A percentile compares a stretch with the other conserved stretches of the same genome.
Conservation (phyloP, 1,140 invertebrate genomes). For the Kradibia gibbosae region DNA sequence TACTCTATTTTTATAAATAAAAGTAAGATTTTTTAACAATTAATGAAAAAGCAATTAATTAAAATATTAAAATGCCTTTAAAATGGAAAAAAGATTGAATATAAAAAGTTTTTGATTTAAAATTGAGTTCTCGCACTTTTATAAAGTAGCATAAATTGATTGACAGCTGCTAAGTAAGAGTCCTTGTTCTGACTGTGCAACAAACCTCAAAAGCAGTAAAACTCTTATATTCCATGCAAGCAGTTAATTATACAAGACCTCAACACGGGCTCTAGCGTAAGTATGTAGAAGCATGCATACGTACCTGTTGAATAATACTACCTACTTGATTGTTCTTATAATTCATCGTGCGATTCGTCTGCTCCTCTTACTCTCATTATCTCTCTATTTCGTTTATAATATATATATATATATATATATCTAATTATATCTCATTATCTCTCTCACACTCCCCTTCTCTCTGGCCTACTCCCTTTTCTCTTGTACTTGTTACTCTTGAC, state of each 20-base stretch:
- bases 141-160: conserved; percentile 11
- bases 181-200: background rate
- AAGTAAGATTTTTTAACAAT: no score
- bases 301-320: conserved; percentile 46
- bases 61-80: no score
- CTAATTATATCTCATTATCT: background rate
- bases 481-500: background rate
- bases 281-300: background rate
- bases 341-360: background rate
- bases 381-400: no score
- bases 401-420: no score
- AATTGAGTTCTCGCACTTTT: background rate
- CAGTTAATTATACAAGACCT: conserved; percentile 20
- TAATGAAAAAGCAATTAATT: no score
- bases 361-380: background rate
- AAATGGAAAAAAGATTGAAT: no score
- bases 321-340: conserved; percentile 10
- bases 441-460: background rate
- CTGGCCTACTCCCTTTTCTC: background rate
- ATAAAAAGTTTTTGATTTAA: no score
- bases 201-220: conserved; percentile 32
- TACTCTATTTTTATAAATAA: no score
- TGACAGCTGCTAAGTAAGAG: conserved; percentile 4
- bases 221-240: conserved; percentile 4
- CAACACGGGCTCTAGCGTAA: background rate